Percentiles rank a stretch among this genome's conserved stretches.
Evolutionary conservation across 2,797 vertebrate species (phyloP).

Genomic region (Mormyrops boulengeri): DNA sequence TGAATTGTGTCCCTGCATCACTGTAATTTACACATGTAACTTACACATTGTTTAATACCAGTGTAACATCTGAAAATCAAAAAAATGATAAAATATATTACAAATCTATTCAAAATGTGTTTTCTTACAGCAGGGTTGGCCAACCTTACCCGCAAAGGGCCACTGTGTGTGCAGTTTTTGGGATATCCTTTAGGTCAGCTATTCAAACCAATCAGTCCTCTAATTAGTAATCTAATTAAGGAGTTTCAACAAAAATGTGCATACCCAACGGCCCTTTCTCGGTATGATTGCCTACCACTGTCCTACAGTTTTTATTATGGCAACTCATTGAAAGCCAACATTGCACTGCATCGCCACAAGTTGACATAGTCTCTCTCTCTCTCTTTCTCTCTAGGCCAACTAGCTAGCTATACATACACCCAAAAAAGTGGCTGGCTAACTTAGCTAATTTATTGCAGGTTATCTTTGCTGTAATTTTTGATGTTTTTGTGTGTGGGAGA

Average conservation of each 20-base stretch:
- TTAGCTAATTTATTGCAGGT: neutral
- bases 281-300: no score
- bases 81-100: neutral
- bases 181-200: no score
- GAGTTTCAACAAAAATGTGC: no score
- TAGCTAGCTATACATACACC: neutral
- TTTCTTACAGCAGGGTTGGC: neutral
- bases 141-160: no score
- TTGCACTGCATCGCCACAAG: neutral
- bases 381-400: neutral
- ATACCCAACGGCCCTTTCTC: no score
- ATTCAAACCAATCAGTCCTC: no score
- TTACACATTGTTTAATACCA: neutral
- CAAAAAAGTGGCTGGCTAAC: neutral
- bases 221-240: no score
- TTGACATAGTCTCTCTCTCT: neutral
- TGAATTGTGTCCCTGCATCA: no score
- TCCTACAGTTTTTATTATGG: neutral
- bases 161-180: no score
- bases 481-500: neutral
- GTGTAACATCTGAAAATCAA: neutral
- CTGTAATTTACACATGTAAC: neutral
- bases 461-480: neutral
- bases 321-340: neutral
- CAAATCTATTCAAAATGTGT: neutral